phyloP scores from a whole-genome alignment of 2,888 invertebrate genomes.

The Lasioglossum malachurum region DNA sequence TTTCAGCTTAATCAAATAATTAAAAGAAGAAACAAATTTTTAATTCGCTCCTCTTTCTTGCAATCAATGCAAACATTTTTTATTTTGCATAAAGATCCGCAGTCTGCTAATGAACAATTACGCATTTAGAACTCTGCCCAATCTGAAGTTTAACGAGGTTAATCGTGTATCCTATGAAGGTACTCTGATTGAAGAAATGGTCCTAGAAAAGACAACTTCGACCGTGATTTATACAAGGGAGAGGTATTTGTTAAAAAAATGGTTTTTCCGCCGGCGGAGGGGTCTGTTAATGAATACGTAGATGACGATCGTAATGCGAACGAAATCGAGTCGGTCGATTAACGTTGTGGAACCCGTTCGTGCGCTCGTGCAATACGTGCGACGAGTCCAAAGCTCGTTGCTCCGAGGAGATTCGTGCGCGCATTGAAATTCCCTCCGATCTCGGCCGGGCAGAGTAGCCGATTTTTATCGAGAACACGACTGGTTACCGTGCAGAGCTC shows the following conservation, averaged over 20 bases:
- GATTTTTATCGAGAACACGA: slow-evolving; percentile 75
- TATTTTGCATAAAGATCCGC: too few relatives aligned
- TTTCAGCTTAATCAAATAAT: too few relatives aligned
- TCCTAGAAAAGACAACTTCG: too few relatives aligned
- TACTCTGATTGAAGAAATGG: too few relatives aligned
- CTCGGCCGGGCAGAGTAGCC: slow-evolving; percentile 66
- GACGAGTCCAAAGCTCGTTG: slow-evolving; percentile 62
- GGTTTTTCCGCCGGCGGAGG: not conserved
- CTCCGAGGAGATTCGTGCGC: slow-evolving; percentile 62
- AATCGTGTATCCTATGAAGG: too few relatives aligned
- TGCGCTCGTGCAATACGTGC: slow-evolving; percentile 69
- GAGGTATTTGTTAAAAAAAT: not conserved
- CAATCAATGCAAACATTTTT: too few relatives aligned
- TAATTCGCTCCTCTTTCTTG: too few relatives aligned
- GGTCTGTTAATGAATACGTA: not conserved
- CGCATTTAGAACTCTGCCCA: too few relatives aligned
- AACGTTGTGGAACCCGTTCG: slow-evolving; percentile 63
- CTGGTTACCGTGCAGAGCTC: slow-evolving; percentile 68
- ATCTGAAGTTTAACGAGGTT: too few relatives aligned
- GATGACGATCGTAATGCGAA: slow-evolving; percentile 13
- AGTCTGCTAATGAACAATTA: too few relatives aligned
- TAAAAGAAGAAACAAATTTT: too few relatives aligned
- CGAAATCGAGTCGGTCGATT: slow-evolving; percentile 58
- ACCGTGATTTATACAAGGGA: not conserved
- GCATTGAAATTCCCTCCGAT: slow-evolving; percentile 74